Evolutionary conservation across 2,113 vertebrate genomes (phyloP).

Genomic region (Mus musculus): GRCm39 chr13:48092501-48093000

Average conservation of each 20-base stretch:
- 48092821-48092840: slow-evolving; percentile 36
- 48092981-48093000: neutral
- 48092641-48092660: neutral
- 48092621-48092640: no score
- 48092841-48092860: neutral
- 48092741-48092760: slow-evolving; percentile 4
- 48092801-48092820: neutral
- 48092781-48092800: neutral
- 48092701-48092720: slow-evolving; percentile 39
- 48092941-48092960: neutral
- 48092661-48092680: neutral
- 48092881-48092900: neutral
- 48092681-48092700: neutral
- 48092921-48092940: neutral
- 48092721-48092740: slow-evolving; percentile 12
- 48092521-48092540: no score
- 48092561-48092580: no score
- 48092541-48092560: no score
- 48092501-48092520: no score
- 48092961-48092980: neutral
- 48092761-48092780: slow-evolving; percentile 12
- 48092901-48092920: neutral
- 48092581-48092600: no score
- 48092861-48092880: neutral
- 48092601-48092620: no score